Conservation (phyloP, 2,888 invertebrate species). For the Aporophyla nigra region DNA sequence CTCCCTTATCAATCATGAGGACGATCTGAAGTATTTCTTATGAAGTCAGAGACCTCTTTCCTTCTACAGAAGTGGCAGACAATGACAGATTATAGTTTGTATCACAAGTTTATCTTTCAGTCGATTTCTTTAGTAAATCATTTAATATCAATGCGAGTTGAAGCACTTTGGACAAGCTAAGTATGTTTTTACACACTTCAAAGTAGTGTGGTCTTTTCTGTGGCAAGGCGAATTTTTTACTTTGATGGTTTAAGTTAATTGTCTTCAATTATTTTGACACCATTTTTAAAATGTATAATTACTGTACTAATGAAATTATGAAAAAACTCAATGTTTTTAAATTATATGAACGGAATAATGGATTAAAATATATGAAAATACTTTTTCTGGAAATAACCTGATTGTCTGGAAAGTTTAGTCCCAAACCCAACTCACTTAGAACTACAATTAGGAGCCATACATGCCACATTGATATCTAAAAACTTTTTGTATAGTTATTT, state of each 20-base stretch:
- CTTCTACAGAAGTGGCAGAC: slow-evolving; percentile 43
- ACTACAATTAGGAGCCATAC: neutral
- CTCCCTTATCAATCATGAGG: slow-evolving; percentile 37
- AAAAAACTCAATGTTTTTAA: neutral
- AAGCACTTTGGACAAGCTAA: neutral
- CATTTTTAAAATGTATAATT: neutral
- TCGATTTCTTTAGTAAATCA: slow-evolving; percentile 8
- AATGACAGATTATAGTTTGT: slow-evolving; percentile 53
- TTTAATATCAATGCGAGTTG: neutral
- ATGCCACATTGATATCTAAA: neutral
- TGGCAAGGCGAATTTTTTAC: too few relatives aligned
- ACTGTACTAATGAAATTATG: neutral
- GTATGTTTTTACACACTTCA: neutral
- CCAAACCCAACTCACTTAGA: neutral
- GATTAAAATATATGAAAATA: neutral
- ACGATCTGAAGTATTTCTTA: slow-evolving; percentile 48
- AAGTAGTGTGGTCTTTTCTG: neutral
- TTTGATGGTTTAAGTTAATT: neutral
- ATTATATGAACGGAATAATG: neutral
- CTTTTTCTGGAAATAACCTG: neutral
- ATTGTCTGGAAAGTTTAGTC: neutral
- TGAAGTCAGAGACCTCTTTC: slow-evolving; percentile 29
- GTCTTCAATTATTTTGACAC: neutral
- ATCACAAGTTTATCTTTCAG: slow-evolving; percentile 7
- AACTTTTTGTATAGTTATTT: neutral